These are phyloP conservation scores for Xylocopa sonorina DNA, from an alignment of 1,140 invertebrate genomes.

Conservation along the genomic window DNA sequence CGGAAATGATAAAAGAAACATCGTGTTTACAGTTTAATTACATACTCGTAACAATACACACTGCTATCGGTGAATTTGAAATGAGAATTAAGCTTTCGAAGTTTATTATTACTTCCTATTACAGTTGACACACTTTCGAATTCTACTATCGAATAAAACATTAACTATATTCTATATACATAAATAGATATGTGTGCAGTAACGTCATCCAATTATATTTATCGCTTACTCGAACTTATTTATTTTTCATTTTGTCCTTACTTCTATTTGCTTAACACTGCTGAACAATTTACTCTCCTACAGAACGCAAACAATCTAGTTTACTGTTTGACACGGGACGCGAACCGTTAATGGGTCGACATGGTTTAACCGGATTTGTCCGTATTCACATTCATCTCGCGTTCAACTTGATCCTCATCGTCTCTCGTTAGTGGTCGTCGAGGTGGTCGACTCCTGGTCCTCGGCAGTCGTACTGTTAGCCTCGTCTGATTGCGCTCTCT, in stretches of 20 bases:
- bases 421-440: conserved; percentile 44
- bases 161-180: too few species aligned
- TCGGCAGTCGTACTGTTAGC: not conserved
- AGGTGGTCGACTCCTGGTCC: conserved; percentile 26
- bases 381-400: too few species aligned
- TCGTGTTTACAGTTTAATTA: too few species aligned
- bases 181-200: too few species aligned
- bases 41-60: not conserved
- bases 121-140: too few species aligned
- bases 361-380: not conserved
- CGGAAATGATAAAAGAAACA: too few species aligned
- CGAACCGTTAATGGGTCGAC: not conserved
- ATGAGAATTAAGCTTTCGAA: too few species aligned
- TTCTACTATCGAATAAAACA: too few species aligned
- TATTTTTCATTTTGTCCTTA: not conserved
- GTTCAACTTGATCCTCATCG: conserved; percentile 23
- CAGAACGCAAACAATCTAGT: not conserved
- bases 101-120: too few species aligned
- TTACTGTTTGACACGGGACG: not conserved
- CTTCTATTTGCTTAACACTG: not conserved
- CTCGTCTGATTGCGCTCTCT: conserved; percentile 51
- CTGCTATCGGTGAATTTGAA: too few species aligned
- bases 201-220: too few species aligned
- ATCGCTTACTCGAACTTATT: too few species aligned
- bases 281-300: not conserved